These are phyloP conservation scores for Pharmacophagus antenor DNA, from an alignment of 2,888 invertebrate genomes.

Conservation along the genomic window DNA sequence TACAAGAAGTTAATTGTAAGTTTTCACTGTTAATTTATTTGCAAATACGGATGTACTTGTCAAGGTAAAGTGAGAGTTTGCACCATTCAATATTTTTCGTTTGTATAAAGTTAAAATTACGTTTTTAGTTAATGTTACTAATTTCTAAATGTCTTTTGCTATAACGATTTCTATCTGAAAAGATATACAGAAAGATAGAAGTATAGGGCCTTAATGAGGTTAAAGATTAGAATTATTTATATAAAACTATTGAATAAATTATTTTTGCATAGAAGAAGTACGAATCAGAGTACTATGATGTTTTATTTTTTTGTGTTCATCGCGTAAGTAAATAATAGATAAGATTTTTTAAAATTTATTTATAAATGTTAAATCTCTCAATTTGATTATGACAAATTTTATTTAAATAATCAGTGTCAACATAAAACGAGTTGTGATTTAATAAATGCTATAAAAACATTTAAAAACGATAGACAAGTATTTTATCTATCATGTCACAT, in stretches of 20 bases:
- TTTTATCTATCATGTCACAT: no score
- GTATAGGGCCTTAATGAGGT: background rate
- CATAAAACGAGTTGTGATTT: no score
- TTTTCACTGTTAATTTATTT: slow-evolving; percentile 40
- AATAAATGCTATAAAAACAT: no score
- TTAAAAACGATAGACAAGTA: no score
- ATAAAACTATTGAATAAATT: background rate
- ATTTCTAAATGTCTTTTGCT: background rate
- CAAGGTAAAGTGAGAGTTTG: slow-evolving; percentile 77
- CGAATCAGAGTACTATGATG: no score
- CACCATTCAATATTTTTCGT: slow-evolving; percentile 13
- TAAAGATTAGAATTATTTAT: background rate
- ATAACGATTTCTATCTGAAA: background rate
- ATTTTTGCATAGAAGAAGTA: background rate
- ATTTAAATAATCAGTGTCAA: no score
- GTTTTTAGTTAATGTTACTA: background rate
- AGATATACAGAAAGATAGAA: no score
- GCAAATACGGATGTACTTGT: slow-evolving; percentile 49
- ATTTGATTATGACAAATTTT: no score
- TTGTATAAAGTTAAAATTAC: slow-evolving; percentile 1
- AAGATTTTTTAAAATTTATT: no score
- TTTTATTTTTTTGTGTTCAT: no score
- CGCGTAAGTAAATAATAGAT: no score
- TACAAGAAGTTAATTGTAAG: slow-evolving; percentile 63
- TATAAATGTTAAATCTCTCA: no score